A percentile compares a stretch with the other conserved stretches of the same genome.
Conservation (phyloP, 2,888 invertebrate genomes). For the Oligia latruncula region DNA sequence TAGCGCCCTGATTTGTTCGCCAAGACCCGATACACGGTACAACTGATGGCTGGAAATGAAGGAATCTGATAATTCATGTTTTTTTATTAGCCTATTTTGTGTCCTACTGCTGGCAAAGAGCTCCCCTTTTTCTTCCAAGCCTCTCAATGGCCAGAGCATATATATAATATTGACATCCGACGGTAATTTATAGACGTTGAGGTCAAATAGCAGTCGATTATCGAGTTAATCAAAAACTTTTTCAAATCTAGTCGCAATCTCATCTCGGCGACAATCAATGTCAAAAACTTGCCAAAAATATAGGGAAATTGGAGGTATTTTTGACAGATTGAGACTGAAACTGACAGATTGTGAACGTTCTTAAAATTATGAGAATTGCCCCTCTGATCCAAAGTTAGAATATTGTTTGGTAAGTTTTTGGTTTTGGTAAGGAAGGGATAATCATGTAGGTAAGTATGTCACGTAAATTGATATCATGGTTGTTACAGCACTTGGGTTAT, state of each 20-base stretch:
- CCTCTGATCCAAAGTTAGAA: not conserved
- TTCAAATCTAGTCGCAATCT: not conserved
- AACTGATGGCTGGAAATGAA: conserved; percentile 78
- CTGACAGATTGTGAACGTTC: not conserved
- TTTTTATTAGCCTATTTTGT: not conserved
- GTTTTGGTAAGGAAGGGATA: not conserved
- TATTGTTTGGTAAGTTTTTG: not conserved
- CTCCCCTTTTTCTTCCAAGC: not conserved
- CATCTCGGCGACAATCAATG: not conserved
- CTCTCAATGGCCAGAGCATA: not conserved
- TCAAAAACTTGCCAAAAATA: not conserved
- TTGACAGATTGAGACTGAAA: not conserved
- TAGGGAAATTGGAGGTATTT: not conserved
- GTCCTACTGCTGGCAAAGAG: not conserved
- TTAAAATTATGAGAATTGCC: not conserved
- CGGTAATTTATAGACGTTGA: not conserved
- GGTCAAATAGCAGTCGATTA: not conserved
- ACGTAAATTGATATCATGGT: conserved; percentile 19
- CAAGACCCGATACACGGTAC: conserved; percentile 78
- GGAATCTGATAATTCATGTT: conserved; percentile 3
- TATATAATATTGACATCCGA: not conserved
- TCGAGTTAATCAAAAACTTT: not conserved
- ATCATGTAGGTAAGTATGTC: not conserved
- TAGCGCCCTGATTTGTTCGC: conserved; percentile 73
- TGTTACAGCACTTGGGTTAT: conserved; percentile 1